Base-by-base conservation (phyloP, 2,888 invertebrate genomes). In the Drosophila emarginata region DNA sequence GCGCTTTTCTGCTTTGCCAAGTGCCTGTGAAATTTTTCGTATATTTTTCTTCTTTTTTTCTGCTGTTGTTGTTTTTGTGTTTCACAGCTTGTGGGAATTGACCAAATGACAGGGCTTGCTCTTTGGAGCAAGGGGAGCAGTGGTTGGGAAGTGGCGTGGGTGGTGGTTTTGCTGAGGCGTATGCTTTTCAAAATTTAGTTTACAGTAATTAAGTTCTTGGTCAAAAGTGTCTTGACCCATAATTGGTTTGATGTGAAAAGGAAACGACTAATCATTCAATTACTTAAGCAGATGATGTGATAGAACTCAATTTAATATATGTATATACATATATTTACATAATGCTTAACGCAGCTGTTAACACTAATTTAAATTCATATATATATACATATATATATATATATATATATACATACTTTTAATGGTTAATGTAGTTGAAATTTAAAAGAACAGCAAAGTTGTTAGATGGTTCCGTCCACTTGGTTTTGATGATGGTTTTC, bases 1-100 rank as follows among this genome's bases (percentile, higher is more conserved):
- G 77, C 85, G 87, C 87, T 82, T 82, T 87, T 82, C 82, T 82
- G 82, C 86, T 73, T 77, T 82, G 82, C 82, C 85, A 84, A 84
- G 84, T 87, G 87, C 79, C 87, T 87, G 84, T 84, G 82, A 84
- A 84, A 84, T 84, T 84, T 82, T 77, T 11, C 45, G 45, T 45
- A 21, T 21, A 12, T 45, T 45, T 15, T 15, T 45, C 11, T 45
- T 45, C 4, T 45, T 12, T 11, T 12, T 21, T 21, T 11, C 18
- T 9, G 32, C 2, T 32, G 9, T 32, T 32, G 28, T 28, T 40
- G 9, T 45, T 45, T 45, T 59, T 83, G 80, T 79, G 76, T 83
- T 83, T 83, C 77, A 76, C 80, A 80, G 82, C 80, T 74, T 77
- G 75, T 67, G 80, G 72, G 74, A 81, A 80, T 85, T 77, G 72